Base-by-base conservation (phyloP, 2,888 invertebrate genomes). In the Drosophila neutralis region DNA sequence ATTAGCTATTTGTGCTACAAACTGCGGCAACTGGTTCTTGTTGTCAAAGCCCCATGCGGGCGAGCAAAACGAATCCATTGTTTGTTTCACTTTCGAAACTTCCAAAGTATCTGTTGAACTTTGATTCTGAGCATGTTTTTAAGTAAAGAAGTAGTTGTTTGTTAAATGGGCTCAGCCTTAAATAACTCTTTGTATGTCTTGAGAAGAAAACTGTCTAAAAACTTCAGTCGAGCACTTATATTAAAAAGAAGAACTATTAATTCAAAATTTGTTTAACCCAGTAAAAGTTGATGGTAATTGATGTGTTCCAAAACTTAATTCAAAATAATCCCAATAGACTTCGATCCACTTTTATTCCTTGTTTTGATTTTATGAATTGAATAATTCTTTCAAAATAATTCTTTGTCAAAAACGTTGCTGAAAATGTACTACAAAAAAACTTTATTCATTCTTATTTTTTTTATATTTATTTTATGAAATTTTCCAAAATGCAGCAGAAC, bases 11-110 rank as follows among this genome's bases (percentile, higher is more conserved):
- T 60, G 36, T 56, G 54, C 38, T 53, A 57, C 29, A 31, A 58
- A 61, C 21, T 31, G 24, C 21, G 51, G 4, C 70, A 76, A 80
- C 59, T 65, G 76, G 61, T 76, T 77, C 42, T 65, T 65, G 53
- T 56, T 54, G 36, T 56, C 27, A 48, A 66, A 77, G 66, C 70
- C 66, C 66, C 59, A 71, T 70, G 74, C 57, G 49, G 62, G 31
- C 75, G n/a, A 65, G 68, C 49, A 62, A 65, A 59, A 51, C 52
- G 35, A 27, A 63, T 48, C 53, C 58, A 78, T 69, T 78, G 61
- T 76, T 73, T 73, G 58, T 79, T 62, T 40, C 51, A 58, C 53
- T 21, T 56, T 33, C 18, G 56, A 59, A 21, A 24, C 21, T 45
- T 78, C 56, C n/a, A 33, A 72, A 54, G 59, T 36, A 56, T 53